phyloP scores from a whole-genome alignment of 2,113 vertebrate species.

The Plestiodon gilberti region DNA sequence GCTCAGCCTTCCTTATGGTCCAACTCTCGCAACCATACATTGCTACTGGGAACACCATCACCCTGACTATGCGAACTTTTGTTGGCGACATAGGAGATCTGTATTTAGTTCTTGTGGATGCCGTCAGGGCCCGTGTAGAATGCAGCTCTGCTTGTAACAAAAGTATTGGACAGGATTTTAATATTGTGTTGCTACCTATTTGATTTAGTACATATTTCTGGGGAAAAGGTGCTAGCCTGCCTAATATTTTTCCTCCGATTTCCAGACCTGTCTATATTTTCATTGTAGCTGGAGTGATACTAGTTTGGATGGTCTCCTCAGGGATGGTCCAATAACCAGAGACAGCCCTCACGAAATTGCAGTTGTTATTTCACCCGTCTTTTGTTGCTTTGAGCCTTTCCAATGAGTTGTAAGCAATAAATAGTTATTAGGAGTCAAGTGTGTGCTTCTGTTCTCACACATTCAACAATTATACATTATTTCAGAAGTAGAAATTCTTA shows the following conservation, averaged over 20 bases:
- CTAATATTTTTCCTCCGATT: background rate
- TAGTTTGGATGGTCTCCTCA: background rate
- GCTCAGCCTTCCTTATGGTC: no score
- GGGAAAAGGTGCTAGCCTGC: background rate
- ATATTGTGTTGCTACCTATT: background rate
- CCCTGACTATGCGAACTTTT: no score
- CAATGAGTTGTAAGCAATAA: background rate
- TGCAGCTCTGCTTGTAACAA: background rate
- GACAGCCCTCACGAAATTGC: no score
- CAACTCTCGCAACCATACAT: no score
- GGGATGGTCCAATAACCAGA: no score
- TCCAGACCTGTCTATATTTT: conserved; percentile 40
- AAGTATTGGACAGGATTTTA: fast-evolving
- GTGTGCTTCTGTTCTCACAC: no score
- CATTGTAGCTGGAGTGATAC: background rate
- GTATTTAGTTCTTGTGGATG: background rate
- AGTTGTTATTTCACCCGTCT: background rate
- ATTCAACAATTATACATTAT: background rate
- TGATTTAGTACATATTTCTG: background rate
- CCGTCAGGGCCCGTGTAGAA: background rate
- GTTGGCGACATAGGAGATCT: background rate
- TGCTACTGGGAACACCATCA: no score
- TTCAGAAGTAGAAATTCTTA: background rate
- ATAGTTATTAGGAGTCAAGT: background rate
- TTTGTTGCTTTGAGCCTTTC: background rate